These are phyloP conservation scores for Cryptus armator DNA, from an alignment of 2,888 invertebrate genomes.

Conservation along the genomic window DNA sequence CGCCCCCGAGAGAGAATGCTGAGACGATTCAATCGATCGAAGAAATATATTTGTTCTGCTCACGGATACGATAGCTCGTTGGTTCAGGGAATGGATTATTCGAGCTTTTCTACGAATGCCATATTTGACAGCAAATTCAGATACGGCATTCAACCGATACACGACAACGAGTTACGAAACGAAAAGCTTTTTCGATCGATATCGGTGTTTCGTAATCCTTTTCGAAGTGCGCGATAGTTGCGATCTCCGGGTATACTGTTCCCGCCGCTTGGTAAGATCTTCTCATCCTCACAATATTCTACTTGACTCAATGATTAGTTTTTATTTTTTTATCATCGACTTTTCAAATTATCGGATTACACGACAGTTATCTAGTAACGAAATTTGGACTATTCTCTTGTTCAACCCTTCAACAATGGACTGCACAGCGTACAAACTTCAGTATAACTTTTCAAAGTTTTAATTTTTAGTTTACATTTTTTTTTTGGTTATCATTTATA, in stretches of 20 bases:
- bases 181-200: slow-evolving; percentile 28
- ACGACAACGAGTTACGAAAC: slow-evolving; percentile 21
- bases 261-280: background rate
- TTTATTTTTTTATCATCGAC: too few species aligned
- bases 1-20: slow-evolving; percentile 1
- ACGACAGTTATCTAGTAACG: too few species aligned
- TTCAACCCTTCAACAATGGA: too few species aligned
- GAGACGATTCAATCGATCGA: slow-evolving; percentile 50
- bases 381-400: too few species aligned
- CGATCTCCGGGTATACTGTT: background rate
- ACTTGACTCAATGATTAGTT: too few species aligned
- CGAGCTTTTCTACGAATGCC: slow-evolving; percentile 15
- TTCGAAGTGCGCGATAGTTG: background rate
- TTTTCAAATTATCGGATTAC: too few species aligned
- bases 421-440: too few species aligned
- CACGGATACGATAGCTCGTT: background rate
- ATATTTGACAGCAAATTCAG: background rate
- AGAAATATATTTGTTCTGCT: slow-evolving; percentile 27
- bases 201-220: slow-evolving; percentile 18
- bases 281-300: too few species aligned
- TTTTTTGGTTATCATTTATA: too few species aligned
- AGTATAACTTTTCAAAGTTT: too few species aligned
- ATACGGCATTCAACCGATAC: background rate
- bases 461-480: too few species aligned
- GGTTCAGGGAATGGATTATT: background rate